Conservation (phyloP, 2,888 invertebrate genomes). For the Hirtodrosophila trivittata region DNA sequence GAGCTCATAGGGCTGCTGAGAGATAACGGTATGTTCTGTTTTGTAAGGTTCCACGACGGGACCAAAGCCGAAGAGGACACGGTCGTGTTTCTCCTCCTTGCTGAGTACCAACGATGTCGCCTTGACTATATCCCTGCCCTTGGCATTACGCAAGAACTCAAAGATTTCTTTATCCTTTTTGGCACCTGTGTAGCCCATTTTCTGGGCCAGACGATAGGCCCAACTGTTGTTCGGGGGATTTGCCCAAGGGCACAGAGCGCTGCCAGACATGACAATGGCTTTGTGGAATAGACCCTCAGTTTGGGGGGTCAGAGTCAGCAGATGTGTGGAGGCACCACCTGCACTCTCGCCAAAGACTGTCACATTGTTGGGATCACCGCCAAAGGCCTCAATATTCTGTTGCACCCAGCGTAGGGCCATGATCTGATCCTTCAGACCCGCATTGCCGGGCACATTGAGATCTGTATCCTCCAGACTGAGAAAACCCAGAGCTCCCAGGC, state of each 20-base stretch:
- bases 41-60: constrained; percentile 82
- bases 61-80: constrained; percentile 79
- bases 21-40: constrained; percentile 78
- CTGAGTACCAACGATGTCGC: constrained; percentile 69
- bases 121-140: constrained; percentile 74
- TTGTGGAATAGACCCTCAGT: constrained; percentile 82
- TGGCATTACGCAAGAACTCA: constrained; percentile 72
- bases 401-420: constrained; percentile 85
- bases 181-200: constrained; percentile 74
- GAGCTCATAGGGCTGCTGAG: constrained; percentile 65
- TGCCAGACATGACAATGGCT: constrained; percentile 82
- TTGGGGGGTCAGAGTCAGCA: constrained; percentile 84
- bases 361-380: constrained; percentile 85
- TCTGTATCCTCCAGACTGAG: constrained; percentile 84
- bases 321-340: constrained; percentile 84
- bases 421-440: constrained; percentile 85
- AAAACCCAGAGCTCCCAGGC: constrained; percentile 85
- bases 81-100: constrained; percentile 77
- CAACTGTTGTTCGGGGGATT: constrained; percentile 66
- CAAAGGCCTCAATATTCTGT: constrained; percentile 84
- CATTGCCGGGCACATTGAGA: constrained; percentile 85
- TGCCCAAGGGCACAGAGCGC: constrained; percentile 80
- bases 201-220: constrained; percentile 78
- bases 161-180: constrained; percentile 80
- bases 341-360: constrained; percentile 85